Evolutionary conservation across 2,797 vertebrate species (phyloP).

Genomic region (Rhadinocentrus ornatus): DNA sequence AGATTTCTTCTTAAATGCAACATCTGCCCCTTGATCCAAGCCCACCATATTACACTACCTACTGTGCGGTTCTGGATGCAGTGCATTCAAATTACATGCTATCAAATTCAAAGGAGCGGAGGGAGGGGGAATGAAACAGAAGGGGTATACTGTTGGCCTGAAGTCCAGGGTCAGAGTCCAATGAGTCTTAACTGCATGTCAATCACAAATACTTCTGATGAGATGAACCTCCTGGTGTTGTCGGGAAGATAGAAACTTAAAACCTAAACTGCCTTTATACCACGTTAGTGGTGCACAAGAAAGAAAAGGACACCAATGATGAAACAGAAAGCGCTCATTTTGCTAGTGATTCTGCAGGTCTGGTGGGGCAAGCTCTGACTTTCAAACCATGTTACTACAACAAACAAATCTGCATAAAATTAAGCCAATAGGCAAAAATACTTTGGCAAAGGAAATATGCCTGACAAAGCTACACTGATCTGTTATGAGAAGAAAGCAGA

Average conservation of each 20-base stretch:
- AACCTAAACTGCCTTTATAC: constrained; percentile 31
- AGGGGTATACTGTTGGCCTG: constrained; percentile 50
- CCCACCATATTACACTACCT: constrained; percentile 76
- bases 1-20: constrained; percentile 50
- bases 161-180: constrained; percentile 53
- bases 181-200: constrained; percentile 62
- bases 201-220: constrained; percentile 66
- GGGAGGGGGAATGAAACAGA: constrained; percentile 9
- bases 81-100: constrained; percentile 82
- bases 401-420: constrained; percentile 58
- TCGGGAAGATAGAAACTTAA: constrained; percentile 64
- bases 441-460: constrained; percentile 48
- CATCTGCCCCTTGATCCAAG: constrained; percentile 57
- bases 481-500: constrained; percentile 57
- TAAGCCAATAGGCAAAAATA: constrained; percentile 29
- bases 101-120: constrained; percentile 74
- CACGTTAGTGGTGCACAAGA: constrained; percentile 9
- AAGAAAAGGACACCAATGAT: constrained; percentile 39
- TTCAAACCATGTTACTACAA: constrained; percentile 21
- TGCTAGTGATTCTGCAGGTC: constrained; percentile 14
- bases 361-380: constrained; percentile 9
- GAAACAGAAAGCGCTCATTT: constrained; percentile 27
- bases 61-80: constrained; percentile 77
- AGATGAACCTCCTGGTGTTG: constrained; percentile 54
- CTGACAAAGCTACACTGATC: constrained; percentile 55